These are phyloP conservation scores for Trinorchestia longiramus DNA, from an alignment of 1,140 invertebrate genomes.

Conservation along the genomic window DNA sequence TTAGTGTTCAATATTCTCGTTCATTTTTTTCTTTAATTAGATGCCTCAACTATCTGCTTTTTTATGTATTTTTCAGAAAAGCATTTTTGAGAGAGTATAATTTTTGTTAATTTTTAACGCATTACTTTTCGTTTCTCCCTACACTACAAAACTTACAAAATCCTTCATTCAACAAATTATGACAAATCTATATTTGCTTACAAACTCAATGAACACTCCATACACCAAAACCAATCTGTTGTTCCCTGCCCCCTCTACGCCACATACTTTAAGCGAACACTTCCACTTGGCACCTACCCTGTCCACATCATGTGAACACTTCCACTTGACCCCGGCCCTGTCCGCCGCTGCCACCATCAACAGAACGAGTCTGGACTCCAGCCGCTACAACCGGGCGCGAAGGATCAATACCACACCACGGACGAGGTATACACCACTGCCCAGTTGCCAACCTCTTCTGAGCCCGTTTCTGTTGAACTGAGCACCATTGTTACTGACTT, in stretches of 20 bases:
- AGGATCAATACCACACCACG: slow-evolving; percentile 49
- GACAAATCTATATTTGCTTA: not conserved
- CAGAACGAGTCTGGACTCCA: slow-evolving; percentile 11
- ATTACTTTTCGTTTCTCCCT: not conserved
- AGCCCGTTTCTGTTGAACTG: not conserved
- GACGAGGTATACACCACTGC: not conserved
- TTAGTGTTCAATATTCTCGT: not conserved
- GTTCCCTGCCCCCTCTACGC: not conserved
- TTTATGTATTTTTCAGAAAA: not conserved
- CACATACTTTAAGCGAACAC: not conserved
- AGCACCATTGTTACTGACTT: not conserved
- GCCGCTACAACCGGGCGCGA: not conserved
- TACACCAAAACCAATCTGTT: not conserved
- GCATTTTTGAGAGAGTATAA: too few species aligned
- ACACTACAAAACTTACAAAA: not conserved
- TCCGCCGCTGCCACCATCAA: not conserved
- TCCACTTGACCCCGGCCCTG: not conserved
- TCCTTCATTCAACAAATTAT: too few species aligned
- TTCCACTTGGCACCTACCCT: not conserved
- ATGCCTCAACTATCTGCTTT: not conserved
- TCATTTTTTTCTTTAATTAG: not conserved
- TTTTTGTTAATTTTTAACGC: not conserved
- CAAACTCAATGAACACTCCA: not conserved
- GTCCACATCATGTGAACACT: not conserved
- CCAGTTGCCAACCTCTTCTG: not conserved